Percentiles rank a stretch among this genome's conserved stretches.
phyloP scores from a whole-genome alignment of 2,113 vertebrate species.

The Chaetorhynchus papuensis region DNA sequence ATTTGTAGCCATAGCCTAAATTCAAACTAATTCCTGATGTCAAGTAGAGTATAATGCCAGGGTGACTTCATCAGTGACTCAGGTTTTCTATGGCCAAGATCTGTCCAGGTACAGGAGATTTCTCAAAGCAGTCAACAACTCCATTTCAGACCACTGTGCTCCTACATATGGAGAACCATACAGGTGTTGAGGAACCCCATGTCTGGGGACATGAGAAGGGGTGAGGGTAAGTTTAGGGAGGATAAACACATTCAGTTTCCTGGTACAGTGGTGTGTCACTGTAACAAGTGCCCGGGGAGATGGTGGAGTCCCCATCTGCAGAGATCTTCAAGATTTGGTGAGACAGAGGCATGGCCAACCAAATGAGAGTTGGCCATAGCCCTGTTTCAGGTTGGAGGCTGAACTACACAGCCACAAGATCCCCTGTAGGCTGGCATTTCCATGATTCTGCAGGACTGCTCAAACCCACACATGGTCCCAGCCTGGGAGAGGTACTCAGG shows the following conservation, averaged over 20 bases:
- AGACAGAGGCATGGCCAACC: not conserved
- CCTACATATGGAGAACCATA: not conserved
- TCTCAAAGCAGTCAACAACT: not conserved
- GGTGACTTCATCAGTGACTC: not conserved
- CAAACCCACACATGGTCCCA: not conserved
- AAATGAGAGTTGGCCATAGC: not conserved
- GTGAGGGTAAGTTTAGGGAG: not conserved
- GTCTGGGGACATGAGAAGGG: not conserved
- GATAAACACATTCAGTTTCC: not conserved
- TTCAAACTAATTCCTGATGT: not conserved
- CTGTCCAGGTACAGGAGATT: not conserved
- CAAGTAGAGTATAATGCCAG: not conserved
- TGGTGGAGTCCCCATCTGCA: not conserved
- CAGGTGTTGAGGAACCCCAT: not conserved
- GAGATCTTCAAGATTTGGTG: not conserved
- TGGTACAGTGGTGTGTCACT: fast-evolving
- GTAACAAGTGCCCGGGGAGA: not conserved
- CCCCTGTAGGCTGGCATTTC: not conserved
- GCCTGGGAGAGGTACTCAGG: not conserved
- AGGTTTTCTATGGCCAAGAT: not conserved
- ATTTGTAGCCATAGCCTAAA: not conserved
- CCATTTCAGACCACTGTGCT: not conserved
- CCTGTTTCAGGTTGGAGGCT: not conserved
- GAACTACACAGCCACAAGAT: not conserved
- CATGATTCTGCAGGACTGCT: not conserved